A percentile compares a stretch with the other conserved stretches of the same genome.
These are phyloP conservation scores for Stegastes partitus DNA, from an alignment of 2,113 vertebrate species.

Conservation along the genomic window DNA sequence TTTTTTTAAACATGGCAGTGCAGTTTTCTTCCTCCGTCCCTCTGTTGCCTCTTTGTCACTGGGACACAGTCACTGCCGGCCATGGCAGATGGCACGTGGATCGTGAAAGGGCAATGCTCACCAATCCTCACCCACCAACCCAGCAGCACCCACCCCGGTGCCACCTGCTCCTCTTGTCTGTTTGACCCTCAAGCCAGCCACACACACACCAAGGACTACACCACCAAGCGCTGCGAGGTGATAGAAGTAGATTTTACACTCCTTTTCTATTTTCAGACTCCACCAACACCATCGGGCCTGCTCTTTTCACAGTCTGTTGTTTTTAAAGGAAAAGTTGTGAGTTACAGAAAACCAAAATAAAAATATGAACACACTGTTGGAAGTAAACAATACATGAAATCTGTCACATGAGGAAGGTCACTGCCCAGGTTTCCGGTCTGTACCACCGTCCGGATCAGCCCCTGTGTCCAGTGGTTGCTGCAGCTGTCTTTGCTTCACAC, in stretches of 20 bases:
- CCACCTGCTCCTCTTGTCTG: constrained; percentile 89
- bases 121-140: constrained; percentile 62
- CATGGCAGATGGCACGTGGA: constrained; percentile 77
- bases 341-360: neutral
- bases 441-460: neutral
- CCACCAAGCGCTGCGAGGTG: neutral
- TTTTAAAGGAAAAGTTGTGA: neutral
- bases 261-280: constrained; percentile 16
- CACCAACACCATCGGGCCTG: neutral
- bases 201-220: constrained; percentile 42
- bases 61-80: constrained; percentile 52
- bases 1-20: constrained; percentile 4
- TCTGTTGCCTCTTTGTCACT: constrained; percentile 45
- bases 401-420: too few species aligned
- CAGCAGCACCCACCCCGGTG: constrained; percentile 84
- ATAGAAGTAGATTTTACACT: constrained; percentile 5
- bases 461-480: constrained; percentile 13
- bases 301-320: neutral
- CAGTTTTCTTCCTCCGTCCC: constrained; percentile 27
- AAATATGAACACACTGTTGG: neutral
- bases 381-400: neutral
- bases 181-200: constrained; percentile 80
- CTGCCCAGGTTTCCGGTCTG: too few species aligned
- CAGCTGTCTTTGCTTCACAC: constrained; percentile 16
- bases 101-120: constrained; percentile 79